phyloP scores from a whole-genome alignment of 2,888 invertebrate genomes.

The Bombyx huttoni region DNA sequence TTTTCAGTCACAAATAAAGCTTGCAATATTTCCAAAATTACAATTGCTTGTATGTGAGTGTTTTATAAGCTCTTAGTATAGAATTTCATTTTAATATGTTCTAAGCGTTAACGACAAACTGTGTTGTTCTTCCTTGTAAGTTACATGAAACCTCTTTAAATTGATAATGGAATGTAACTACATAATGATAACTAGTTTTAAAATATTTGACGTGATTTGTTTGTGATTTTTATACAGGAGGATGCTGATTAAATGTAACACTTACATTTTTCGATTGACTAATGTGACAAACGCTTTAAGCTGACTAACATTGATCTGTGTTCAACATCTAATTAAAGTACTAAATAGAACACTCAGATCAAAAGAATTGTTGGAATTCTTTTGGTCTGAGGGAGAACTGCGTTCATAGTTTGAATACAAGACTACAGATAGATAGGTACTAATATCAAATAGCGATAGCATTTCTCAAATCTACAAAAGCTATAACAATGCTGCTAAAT shows the following conservation, averaged over 20 bases:
- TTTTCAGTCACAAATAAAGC: neutral
- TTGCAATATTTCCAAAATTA: neutral
- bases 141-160: no score
- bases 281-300: neutral
- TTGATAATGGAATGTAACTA: no score
- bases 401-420: neutral
- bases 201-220: neutral
- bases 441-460: constrained; percentile 10
- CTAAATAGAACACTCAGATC: no score
- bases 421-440: neutral
- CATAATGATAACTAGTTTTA: neutral
- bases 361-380: neutral
- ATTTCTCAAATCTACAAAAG: constrained; percentile 42
- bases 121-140: no score
- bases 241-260: neutral
- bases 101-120: neutral
- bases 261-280: neutral
- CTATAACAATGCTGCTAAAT: constrained; percentile 25
- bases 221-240: neutral
- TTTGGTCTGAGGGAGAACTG: neutral
- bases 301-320: neutral
- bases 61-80: neutral
- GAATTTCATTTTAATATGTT: neutral
- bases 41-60: neutral
- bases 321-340: neutral